Base-by-base conservation (phyloP, 2,888 invertebrate genomes). In the Cantharis nigra region DNA sequence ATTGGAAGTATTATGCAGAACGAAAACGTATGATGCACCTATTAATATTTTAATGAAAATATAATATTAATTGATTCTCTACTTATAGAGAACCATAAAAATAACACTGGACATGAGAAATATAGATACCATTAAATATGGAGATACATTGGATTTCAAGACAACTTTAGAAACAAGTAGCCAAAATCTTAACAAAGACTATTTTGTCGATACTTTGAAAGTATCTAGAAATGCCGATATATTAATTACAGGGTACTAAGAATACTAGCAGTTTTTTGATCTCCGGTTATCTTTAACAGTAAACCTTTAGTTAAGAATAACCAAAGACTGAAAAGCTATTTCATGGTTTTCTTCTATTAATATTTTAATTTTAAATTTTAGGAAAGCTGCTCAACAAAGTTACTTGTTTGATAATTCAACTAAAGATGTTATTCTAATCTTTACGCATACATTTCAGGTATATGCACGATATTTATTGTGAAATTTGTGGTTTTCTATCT, bases 111-210 rank as follows among this genome's bases (percentile, higher is more conserved):
- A 87, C 64, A 84, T 87, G 83, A 83, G 83, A 13, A 81, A 82
- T 72, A 78, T 87, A 4, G 84, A 83, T 63, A 84, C 79, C 9
- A 26, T 26, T 26, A 26, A 26, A 26, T 26, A 9, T 64, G 76
- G 78, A 1, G 80, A 82, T 26, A 63, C 77, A 13, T 76, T 88
- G 4, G 67, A 81, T 30, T 82, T 90, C 67, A 26, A 23, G 3
- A 81, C 86, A 9, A 85, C 80, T 23, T 81, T 88, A 13, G 81
- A 81, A 13, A 89, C 89, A n/a, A 86, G 84, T 69, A 89, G 89
- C 74, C 82, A 85, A 30, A 87, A 88, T 78, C 73, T 76, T 7
- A 85, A 86, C 74, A 18, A 73, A 75, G 83, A 84, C 67, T 72
- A 49, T 9, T 69, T 11, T 18, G 77, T 62, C 9, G 82, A 87